Percentiles rank a stretch among this genome's conserved stretches.
phyloP scores from a whole-genome alignment of 2,113 vertebrate genomes.

The Tragelaphus strepsiceros region DNA sequence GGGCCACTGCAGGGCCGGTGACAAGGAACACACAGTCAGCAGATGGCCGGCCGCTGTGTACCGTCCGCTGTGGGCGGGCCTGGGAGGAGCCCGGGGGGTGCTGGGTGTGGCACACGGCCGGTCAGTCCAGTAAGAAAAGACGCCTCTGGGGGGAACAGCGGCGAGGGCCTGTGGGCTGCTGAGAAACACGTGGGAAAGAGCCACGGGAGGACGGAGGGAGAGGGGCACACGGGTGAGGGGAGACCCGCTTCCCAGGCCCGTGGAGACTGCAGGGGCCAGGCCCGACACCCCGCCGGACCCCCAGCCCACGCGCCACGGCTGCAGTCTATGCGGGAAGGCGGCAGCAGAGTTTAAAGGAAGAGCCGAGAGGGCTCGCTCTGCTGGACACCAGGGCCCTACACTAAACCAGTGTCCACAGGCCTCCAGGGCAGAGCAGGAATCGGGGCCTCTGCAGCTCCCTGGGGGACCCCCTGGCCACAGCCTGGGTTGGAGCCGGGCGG shows the following conservation, averaged over 20 bases:
- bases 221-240: accelerated
- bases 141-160: background rate
- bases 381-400: accelerated
- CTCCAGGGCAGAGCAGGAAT: background rate
- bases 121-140: accelerated
- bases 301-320: accelerated
- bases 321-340: background rate
- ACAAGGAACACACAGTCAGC: background rate
- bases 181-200: background rate
- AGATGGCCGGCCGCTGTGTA: accelerated
- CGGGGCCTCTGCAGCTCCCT: background rate
- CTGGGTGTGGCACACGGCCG: accelerated
- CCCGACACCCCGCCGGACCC: accelerated
- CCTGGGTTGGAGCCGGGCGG: background rate
- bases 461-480: background rate
- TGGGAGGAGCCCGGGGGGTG: accelerated
- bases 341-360: accelerated
- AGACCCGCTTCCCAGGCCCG: background rate
- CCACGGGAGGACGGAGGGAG: background rate
- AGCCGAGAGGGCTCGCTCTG: accelerated
- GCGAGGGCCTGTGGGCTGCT: background rate
- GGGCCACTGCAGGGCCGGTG: accelerated
- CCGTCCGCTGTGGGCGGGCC: accelerated
- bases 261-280: background rate
- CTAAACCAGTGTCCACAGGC: accelerated